Percentiles rank a stretch among this genome's conserved stretches.
phyloP scores from a whole-genome alignment of 2,888 invertebrate genomes.

The Papilio elwesi region DNA sequence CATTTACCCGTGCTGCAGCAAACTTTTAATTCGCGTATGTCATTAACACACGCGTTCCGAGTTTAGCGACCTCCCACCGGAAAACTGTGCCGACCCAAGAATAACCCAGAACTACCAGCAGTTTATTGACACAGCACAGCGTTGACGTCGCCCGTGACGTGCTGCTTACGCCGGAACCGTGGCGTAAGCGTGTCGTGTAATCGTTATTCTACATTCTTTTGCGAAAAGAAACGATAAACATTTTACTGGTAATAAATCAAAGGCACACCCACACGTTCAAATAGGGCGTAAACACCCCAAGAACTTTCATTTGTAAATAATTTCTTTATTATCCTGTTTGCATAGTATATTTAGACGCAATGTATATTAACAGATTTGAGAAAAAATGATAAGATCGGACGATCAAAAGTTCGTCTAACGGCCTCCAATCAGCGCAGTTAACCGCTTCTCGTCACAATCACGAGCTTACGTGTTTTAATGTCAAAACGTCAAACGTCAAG shows the following conservation, averaged over 20 bases:
- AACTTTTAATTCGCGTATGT: background rate
- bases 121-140: background rate
- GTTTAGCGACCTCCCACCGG: conserved; percentile 3
- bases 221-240: conserved; percentile 21
- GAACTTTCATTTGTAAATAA: conserved; percentile 11
- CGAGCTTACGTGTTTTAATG: too few species aligned
- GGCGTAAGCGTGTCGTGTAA: background rate
- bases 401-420: background rate
- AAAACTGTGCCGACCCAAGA: too few species aligned
- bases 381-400: background rate
- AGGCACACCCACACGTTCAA: conserved; percentile 1
- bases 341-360: background rate
- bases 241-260: conserved; percentile 9
- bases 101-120: too few species aligned
- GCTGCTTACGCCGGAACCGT: background rate
- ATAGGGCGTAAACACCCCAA: background rate
- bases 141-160: background rate
- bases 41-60: background rate
- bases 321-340: conserved; percentile 1
- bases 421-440: too few species aligned
- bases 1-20: background rate
- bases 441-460: too few species aligned
- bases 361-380: background rate
- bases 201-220: conserved; percentile 3
- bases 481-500: too few species aligned